Percentiles rank a stretch among this genome's conserved stretches.
These are phyloP conservation scores for Lepus europaeus DNA, from an alignment of 2,113 vertebrate species.

Conservation along the genomic window DNA sequence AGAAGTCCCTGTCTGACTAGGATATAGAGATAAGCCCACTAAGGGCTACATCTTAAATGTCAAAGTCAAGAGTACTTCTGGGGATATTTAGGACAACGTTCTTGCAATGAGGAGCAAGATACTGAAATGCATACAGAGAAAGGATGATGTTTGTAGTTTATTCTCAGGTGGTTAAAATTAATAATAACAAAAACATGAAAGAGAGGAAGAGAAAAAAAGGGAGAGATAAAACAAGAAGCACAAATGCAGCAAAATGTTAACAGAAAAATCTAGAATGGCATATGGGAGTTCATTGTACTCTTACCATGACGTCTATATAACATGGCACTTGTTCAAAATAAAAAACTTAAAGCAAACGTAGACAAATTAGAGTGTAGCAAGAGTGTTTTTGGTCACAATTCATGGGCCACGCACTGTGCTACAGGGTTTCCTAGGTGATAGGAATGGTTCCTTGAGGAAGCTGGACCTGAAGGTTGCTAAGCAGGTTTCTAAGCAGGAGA, in stretches of 20 bases:
- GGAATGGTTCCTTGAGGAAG: background rate
- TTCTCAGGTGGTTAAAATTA: background rate
- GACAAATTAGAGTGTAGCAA: background rate
- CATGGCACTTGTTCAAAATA: background rate
- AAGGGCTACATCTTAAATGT: background rate
- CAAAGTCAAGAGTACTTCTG: background rate
- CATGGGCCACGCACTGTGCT: background rate
- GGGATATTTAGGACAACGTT: background rate
- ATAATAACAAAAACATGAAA: background rate
- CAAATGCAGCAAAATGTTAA: background rate
- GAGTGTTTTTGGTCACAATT: background rate
- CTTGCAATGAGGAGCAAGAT: background rate
- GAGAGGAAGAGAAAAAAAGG: background rate
- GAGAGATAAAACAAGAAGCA: background rate
- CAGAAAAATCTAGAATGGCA: background rate
- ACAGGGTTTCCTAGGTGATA: background rate
- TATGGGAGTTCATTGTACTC: background rate
- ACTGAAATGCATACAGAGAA: background rate
- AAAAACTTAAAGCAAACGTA: background rate
- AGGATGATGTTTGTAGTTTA: background rate
- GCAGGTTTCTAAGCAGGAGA: background rate
- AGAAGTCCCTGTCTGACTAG: background rate
- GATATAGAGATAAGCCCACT: background rate
- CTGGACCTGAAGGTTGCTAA: background rate
- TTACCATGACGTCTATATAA: background rate